phyloP scores from a whole-genome alignment of 2,797 vertebrate species.

The Naso thynnoides region DNA sequence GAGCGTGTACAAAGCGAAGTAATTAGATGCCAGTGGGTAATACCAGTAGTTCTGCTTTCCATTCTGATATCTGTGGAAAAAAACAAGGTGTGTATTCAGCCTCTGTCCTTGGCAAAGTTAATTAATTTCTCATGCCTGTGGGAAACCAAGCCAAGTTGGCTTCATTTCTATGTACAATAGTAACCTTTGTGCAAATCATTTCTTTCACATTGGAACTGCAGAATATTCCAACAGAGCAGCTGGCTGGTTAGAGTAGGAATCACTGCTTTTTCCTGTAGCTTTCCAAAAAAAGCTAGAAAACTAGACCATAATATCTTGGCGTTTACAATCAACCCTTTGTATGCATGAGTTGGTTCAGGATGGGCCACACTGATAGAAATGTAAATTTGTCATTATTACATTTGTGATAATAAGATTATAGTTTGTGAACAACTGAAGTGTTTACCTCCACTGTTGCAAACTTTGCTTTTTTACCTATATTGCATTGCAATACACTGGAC shows the following conservation, averaged over 20 bases:
- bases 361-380: background rate
- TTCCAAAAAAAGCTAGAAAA: slow-evolving; percentile 7
- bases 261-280: slow-evolving; percentile 10
- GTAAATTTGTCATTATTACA: background rate
- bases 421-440: no score
- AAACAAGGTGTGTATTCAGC: slow-evolving; percentile 4
- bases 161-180: slow-evolving; percentile 14
- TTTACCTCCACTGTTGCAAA: background rate
- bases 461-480: background rate
- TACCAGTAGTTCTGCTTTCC: slow-evolving; percentile 6
- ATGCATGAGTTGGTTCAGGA: background rate
- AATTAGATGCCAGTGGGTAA: background rate
- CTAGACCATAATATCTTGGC: background rate
- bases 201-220: slow-evolving; percentile 5
- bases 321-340: background rate
- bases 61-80: background rate
- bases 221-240: slow-evolving; percentile 14
- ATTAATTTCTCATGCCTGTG: slow-evolving; percentile 22
- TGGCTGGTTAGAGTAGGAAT: background rate
- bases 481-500: background rate
- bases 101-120: slow-evolving; percentile 2
- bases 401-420: background rate
- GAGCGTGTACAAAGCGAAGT: background rate
- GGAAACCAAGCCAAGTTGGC: slow-evolving; percentile 17
- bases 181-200: slow-evolving; percentile 25